These are phyloP conservation scores for Micoletzkya japonica DNA, from an alignment of 2,888 invertebrate species.

Conservation along the genomic window DNA sequence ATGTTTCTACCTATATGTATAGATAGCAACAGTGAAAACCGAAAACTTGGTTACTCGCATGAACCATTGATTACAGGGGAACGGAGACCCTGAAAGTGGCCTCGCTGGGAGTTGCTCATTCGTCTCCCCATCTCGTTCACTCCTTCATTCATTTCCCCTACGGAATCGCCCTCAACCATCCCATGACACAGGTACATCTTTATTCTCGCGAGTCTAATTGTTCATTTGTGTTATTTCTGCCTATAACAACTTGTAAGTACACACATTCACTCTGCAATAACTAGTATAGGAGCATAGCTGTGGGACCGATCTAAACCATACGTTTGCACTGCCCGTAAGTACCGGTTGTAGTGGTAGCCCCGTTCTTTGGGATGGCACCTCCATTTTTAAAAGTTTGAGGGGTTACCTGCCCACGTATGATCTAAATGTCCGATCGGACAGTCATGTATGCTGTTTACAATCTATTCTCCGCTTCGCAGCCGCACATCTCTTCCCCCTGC, in stretches of 20 bases:
- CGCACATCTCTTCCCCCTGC: slow-evolving; percentile 32
- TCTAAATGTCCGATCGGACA: not conserved
- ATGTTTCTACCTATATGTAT: not conserved
- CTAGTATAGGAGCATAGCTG: too few relatives aligned
- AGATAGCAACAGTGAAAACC: not conserved
- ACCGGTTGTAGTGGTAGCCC: too few relatives aligned
- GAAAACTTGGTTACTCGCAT: not conserved
- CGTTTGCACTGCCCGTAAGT: too few relatives aligned
- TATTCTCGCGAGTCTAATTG: not conserved
- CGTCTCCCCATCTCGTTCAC: slow-evolving; percentile 38
- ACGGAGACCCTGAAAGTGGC: slow-evolving; percentile 40
- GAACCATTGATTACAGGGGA: slow-evolving; percentile 31
- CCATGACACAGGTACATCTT: slow-evolving; percentile 35
- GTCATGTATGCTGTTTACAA: too few relatives aligned
- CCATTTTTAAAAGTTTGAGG: too few relatives aligned
- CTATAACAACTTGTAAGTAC: too few relatives aligned
- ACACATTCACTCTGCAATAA: too few relatives aligned
- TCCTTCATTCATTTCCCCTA: slow-evolving; percentile 43
- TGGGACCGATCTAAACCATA: not conserved
- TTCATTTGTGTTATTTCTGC: not conserved
- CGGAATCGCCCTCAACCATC: slow-evolving; percentile 47
- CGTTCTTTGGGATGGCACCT: too few relatives aligned
- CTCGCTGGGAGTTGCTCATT: slow-evolving; percentile 37
- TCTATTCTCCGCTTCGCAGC: slow-evolving; percentile 21
- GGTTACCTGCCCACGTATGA: too few relatives aligned